Conservation (phyloP, 2,113 vertebrate species). For the Stercorarius parasiticus region DNA sequence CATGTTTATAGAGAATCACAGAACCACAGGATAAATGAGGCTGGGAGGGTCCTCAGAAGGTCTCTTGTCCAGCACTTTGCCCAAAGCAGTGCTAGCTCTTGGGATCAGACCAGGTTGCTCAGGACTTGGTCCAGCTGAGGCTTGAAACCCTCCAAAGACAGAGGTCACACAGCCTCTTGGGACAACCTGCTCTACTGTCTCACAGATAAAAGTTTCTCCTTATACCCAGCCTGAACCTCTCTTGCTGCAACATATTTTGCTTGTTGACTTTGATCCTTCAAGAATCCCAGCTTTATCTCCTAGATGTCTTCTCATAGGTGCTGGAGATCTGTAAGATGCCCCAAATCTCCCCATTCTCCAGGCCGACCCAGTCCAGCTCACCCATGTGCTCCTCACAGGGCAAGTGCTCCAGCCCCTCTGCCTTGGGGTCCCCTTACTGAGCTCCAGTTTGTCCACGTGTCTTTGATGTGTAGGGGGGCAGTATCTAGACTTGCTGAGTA, state of each 20-base stretch:
- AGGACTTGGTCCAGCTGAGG: neutral
- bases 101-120: neutral
- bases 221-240: neutral
- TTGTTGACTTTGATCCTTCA: neutral
- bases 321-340: neutral
- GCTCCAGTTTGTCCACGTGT: fast-evolving
- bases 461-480: neutral
- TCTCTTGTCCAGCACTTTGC: neutral
- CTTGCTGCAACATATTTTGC: neutral
- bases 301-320: neutral
- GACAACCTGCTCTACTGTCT: neutral
- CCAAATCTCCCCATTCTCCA: neutral
- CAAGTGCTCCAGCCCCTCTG: neutral
- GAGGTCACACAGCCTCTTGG: neutral
- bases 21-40: neutral
- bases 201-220: neutral
- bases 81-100: neutral
- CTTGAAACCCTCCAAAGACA: neutral
- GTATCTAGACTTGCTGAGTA: neutral
- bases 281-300: neutral
- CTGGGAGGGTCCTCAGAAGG: neutral
- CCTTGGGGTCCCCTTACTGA: fast-evolving
- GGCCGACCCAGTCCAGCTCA: neutral
- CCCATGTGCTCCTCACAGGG: neutral
- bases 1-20: neutral